Evolutionary conservation across 53 echinoderm and acorn worm genomes (phyloP).

Genomic region (Hippasteria phrygiana): DNA sequence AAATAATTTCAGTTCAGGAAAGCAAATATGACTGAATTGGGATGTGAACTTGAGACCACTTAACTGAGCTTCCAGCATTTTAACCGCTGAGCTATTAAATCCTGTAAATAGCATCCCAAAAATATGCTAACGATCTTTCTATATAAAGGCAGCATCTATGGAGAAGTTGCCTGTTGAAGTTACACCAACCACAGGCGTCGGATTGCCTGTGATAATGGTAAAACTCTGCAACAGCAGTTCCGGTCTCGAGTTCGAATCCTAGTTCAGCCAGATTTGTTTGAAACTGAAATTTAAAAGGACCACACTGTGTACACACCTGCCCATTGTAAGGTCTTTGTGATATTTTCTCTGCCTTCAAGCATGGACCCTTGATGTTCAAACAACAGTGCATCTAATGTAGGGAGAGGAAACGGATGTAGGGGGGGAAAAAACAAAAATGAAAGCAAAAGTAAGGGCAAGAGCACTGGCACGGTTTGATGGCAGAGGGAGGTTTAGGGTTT

Average conservation of each 20-base stretch:
- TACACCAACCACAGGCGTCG: too few relatives aligned
- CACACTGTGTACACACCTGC: conserved; percentile 42
- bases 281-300: background rate
- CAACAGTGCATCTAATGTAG: conserved; percentile 40
- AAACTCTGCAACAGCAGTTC: background rate
- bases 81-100: background rate
- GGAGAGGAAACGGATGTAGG: background rate
- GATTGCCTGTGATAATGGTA: too few relatives aligned
- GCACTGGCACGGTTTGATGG: background rate
- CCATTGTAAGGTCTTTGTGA: conserved; percentile 24
- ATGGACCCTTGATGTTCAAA: conserved; percentile 29
- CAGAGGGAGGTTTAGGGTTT: background rate
- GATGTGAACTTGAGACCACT: background rate
- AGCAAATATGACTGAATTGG: background rate
- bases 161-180: too few relatives aligned
- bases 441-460: background rate
- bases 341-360: conserved; percentile 62
- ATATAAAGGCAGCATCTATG: too few relatives aligned
- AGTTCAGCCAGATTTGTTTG: too few relatives aligned
- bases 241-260: background rate
- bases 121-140: too few relatives aligned
- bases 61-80: background rate
- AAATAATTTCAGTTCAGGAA: too few relatives aligned
- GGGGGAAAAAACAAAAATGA: background rate
- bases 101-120: background rate